Conservation (phyloP, 2,888 invertebrate genomes). For the Sinodicranocentrus sp. region DNA sequence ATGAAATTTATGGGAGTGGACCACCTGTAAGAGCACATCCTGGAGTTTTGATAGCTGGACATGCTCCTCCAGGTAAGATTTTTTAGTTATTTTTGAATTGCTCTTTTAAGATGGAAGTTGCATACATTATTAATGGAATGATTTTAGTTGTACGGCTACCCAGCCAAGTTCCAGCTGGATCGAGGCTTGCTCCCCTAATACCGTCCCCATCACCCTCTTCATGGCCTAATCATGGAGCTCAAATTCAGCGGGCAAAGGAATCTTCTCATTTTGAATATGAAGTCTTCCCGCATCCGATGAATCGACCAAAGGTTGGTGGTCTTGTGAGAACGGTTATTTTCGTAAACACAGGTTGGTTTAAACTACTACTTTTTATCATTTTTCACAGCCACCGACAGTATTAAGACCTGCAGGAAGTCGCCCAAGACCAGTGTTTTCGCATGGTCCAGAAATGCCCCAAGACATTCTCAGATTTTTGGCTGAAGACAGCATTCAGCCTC, state of each 20-base stretch:
- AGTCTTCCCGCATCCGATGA: slow-evolving; percentile 10
- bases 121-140: too few species aligned
- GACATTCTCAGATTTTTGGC: slow-evolving; percentile 6
- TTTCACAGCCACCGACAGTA: background rate
- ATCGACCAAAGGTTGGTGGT: background rate
- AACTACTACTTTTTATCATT: background rate
- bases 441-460: background rate
- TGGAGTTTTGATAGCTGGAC: slow-evolving; percentile 44
- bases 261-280: slow-evolving; percentile 41
- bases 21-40: background rate
- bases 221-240: slow-evolving; percentile 21
- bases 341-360: too few species aligned
- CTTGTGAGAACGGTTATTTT: too few species aligned
- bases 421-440: background rate
- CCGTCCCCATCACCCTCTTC: background rate
- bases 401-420: background rate
- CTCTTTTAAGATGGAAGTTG: too few species aligned
- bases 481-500: background rate
- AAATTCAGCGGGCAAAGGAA: slow-evolving; percentile 39
- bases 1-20: slow-evolving; percentile 33
- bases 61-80: slow-evolving; percentile 42
- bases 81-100: too few species aligned
- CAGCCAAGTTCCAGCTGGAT: slow-evolving; percentile 21
- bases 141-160: slow-evolving; percentile 28
- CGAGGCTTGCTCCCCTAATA: background rate